These are phyloP conservation scores for Sitobion miscanthi DNA, from an alignment of 1,140 invertebrate genomes.

Conservation along the genomic window DNA sequence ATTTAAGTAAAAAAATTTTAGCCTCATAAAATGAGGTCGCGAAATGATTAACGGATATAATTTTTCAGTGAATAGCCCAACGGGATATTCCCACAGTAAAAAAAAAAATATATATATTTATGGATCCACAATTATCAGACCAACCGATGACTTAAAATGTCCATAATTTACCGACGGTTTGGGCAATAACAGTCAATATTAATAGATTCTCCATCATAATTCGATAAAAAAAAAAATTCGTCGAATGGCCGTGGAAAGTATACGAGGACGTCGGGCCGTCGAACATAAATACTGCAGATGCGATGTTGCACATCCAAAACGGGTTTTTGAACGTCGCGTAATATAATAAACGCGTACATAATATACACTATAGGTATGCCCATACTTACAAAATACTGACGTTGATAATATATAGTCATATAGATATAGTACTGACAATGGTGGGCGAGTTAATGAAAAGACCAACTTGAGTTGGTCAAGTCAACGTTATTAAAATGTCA, in stretches of 20 bases:
- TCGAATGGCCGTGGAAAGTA: neutral
- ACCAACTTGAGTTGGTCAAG: neutral
- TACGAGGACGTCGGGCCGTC: neutral
- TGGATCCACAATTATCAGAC: neutral
- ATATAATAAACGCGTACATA: neutral
- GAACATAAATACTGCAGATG: neutral
- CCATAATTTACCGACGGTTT: neutral
- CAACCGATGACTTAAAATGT: neutral
- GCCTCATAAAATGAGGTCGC: neutral
- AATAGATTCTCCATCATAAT: neutral
- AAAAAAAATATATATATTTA: conserved; percentile 3
- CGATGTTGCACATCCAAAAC: neutral
- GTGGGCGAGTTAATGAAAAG: neutral
- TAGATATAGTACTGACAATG: neutral
- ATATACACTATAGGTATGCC: neutral
- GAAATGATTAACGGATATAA: neutral
- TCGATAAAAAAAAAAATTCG: neutral
- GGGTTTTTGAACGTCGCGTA: neutral
- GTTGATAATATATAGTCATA: neutral
- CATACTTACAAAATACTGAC: neutral
- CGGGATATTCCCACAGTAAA: neutral
- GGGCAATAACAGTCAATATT: neutral
- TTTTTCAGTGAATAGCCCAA: conserved; percentile 5
- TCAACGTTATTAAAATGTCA: neutral
- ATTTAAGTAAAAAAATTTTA: neutral